Base-by-base conservation (phyloP, 2,888 invertebrate genomes). In the Barypeithes pellucidus region DNA sequence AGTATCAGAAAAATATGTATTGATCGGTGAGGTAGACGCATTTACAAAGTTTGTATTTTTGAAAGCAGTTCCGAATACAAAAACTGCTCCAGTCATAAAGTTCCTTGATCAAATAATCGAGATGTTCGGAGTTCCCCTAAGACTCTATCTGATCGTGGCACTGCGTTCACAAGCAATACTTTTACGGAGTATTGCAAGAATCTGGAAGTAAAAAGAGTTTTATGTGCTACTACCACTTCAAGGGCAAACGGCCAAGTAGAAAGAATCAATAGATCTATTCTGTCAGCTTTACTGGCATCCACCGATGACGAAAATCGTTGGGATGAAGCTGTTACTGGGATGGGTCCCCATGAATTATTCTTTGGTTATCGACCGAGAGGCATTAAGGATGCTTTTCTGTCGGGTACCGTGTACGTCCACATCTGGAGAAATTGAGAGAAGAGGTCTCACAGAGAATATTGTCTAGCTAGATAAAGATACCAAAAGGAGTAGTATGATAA, bases 161-260 rank as follows among this genome's bases (percentile, higher is more conserved):
- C 74, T 24, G 73, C 76, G 61, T 79, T 74, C 63, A 80, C 77
- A 20, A 77, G 79, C 62, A 77, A 78, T 18, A 14, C 20, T 7
- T 78, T 79, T 63, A 67, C 65, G 4, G 50, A 79, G n/a, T 78
- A 59, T 59, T 77, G 77, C 39, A 9, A 52, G 0, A 52, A 72
- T 24, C 50, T 75, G 50, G 71, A 68, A 5, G 77, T 80, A 16
- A 79, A 79, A 73, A 50, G 47, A 22, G 78, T 80, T 5, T 71
- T 76, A 3, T 77, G 75, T 73, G 78, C 80, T 12, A 80, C 79
- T 2, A 76, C 81, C 0, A 80, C 81, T 20, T 79, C 79, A 5
- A 29, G 80, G 14, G 80, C 81, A 0, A 81, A 81, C 52, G 81
- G 80, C 0, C 80, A 81, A 67, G 80, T 79, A 2, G 80, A 80